A percentile compares a stretch with the other conserved stretches of the same genome.
phyloP scores from a whole-genome alignment of 2,797 vertebrate genomes.

The Propithecus deckenii region DNA sequence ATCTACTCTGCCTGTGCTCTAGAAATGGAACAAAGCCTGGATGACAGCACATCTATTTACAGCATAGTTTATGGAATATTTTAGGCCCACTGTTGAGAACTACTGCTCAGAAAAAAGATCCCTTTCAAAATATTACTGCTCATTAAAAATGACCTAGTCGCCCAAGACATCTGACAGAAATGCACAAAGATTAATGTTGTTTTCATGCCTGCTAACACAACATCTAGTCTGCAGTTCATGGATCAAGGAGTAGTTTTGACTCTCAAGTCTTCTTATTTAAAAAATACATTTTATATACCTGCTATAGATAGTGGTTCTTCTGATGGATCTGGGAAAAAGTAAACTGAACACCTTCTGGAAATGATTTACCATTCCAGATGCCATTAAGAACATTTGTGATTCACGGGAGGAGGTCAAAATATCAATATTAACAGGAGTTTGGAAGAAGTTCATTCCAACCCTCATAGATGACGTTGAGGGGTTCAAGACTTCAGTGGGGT shows the following conservation, averaged over 20 bases:
- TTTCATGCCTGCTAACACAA: not conserved
- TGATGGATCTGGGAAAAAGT: not conserved
- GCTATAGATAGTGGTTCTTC: not conserved
- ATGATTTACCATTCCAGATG: not conserved
- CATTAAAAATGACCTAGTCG: not conserved
- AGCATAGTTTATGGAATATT: not conserved
- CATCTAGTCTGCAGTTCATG: not conserved
- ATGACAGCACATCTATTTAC: not conserved
- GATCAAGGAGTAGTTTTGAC: not conserved
- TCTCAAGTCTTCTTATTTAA: not conserved
- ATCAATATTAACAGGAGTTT: not conserved
- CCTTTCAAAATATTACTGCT: not conserved
- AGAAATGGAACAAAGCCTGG: not conserved
- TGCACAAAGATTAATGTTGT: not conserved
- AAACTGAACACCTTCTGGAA: not conserved
- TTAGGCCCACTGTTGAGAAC: not conserved
- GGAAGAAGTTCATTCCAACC: not conserved
- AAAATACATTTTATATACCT: not conserved
- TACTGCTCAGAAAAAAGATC: not conserved
- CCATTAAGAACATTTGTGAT: not conserved
- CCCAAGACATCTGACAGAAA: not conserved
- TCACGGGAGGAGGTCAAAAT: not conserved
- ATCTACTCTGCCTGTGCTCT: not conserved
- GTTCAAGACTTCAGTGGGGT: not conserved
- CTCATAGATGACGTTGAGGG: not conserved